Conservation (phyloP, 2,797 vertebrate genomes). For the Enteromius afrohamiltoni region DNA sequence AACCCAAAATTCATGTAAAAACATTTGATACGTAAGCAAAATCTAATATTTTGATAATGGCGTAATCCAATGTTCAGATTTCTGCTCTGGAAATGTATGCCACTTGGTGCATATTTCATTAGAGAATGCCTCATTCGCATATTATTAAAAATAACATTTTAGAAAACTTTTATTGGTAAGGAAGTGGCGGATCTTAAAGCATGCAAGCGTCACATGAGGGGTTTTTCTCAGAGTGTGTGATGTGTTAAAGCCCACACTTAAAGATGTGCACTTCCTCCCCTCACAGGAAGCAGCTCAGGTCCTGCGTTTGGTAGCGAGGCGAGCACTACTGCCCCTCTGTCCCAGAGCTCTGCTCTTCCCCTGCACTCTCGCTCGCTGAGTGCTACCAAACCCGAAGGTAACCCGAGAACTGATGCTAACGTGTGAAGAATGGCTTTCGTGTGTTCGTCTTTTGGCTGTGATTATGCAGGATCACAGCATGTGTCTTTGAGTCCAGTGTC, state of each 20-base stretch:
- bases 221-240: neutral
- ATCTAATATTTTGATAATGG: neutral
- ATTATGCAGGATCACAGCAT: constrained; percentile 3
- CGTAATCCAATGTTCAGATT: neutral
- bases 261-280: constrained; percentile 63
- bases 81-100: neutral
- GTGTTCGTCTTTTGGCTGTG: neutral
- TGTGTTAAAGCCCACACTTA: constrained; percentile 40
- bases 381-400: constrained; percentile 85
- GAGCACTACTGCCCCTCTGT: constrained; percentile 72
- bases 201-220: neutral
- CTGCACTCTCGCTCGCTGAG: constrained; percentile 79
- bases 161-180: neutral
- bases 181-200: neutral
- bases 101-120: neutral
- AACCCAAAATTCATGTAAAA: neutral
- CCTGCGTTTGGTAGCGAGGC: constrained; percentile 81
- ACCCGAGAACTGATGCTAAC: constrained; percentile 26
- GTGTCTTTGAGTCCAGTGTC: neutral
- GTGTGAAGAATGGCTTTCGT: constrained; percentile 16
- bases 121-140: neutral
- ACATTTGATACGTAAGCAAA: neutral
- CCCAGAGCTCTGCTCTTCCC: constrained; percentile 81
- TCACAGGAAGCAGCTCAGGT: constrained; percentile 78
- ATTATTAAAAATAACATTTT: neutral